phyloP scores from a whole-genome alignment of 2,113 vertebrate genomes.

The Misgurnus anguillicaudatus region DNA sequence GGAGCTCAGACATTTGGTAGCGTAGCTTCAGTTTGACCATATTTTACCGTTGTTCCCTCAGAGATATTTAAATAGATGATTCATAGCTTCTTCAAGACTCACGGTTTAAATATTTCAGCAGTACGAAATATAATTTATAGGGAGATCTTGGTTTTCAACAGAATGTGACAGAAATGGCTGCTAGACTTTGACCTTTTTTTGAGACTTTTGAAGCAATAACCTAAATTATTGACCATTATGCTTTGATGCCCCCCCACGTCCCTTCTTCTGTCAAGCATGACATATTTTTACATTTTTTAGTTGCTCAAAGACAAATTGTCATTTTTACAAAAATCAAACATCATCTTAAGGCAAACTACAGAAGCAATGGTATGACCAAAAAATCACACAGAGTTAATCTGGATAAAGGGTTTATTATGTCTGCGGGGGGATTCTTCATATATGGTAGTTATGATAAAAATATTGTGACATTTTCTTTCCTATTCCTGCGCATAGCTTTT shows the following conservation, averaged over 20 bases:
- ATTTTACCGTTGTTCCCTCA: slow-evolving; percentile 17
- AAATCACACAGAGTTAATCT: slow-evolving; percentile 13
- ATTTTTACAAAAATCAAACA: not conserved
- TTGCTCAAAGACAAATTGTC: slow-evolving; percentile 1
- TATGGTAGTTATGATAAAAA: slow-evolving; percentile 3
- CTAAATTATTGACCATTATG: too few species aligned
- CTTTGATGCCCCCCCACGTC: too few species aligned
- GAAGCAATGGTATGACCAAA: not conserved
- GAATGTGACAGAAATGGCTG: slow-evolving; percentile 20
- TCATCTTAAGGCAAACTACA: not conserved
- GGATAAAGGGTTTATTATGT: slow-evolving; percentile 18
- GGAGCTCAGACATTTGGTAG: slow-evolving; percentile 11
- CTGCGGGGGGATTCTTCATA: slow-evolving; percentile 1
- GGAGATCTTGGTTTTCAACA: slow-evolving; percentile 2
- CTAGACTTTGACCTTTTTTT: not conserved
- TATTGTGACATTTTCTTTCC: not conserved
- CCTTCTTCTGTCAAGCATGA: too few species aligned
- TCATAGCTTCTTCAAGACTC: slow-evolving; percentile 38
- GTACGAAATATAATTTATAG: slow-evolving; percentile 32
- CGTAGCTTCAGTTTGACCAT: slow-evolving; percentile 13
- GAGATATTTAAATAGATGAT: slow-evolving; percentile 41
- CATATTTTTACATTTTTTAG: not conserved
- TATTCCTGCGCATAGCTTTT: too few species aligned
- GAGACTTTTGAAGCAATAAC: too few species aligned
- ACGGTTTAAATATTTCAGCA: slow-evolving; percentile 30